Base-by-base conservation (phyloP, 2,888 invertebrate genomes). In the Morpho achilles region DNA sequence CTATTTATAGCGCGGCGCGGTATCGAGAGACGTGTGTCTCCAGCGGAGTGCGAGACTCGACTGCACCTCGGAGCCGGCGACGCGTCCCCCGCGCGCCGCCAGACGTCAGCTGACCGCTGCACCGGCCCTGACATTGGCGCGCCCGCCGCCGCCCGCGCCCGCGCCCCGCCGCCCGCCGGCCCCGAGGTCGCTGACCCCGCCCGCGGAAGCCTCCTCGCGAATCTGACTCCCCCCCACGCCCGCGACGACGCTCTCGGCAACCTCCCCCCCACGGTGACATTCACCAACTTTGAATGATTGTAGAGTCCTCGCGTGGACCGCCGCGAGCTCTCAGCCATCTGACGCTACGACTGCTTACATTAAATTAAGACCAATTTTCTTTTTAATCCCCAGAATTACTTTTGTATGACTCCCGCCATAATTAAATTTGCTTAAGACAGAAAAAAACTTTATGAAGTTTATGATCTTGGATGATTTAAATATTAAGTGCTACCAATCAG, bases 21-120 rank as follows among this genome's bases (percentile, higher is more conserved):
- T 58, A 64, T 68, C 66, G 69, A 71, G 76, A 70, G 73, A 76
- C 87, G 86, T 80, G 74, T 73, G 76, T 67, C 81, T 76, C 80
- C 71, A 67, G 46, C 72, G 79, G 72, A 77, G 84, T 71, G 76
- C 82, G 85, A 76, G 75, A 78, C 73, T 70, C 81, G 84, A 89
- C 86, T 88, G 87, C 87, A 87, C 77, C 84, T 82, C 76, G 64
- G 72, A 68, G 78, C 73, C 75, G 77, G 71, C 72, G 75, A 67
- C 77, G 70, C 78, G 82, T 71, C 83, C 87, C 87, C 90, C 88
- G 88, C 88, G 87, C 90, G 84, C 73, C 88, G 73, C 87, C 90
- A 89, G 89, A 89, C 89, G 89, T 88, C 89, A 89, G 89, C 88
- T 89, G 88, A 88, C 85, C 84, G 87, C 82, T 89, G 89, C 90